These are phyloP conservation scores for Drosophila quinaria DNA, from an alignment of 2,888 invertebrate genomes.

Conservation along the genomic window DNA sequence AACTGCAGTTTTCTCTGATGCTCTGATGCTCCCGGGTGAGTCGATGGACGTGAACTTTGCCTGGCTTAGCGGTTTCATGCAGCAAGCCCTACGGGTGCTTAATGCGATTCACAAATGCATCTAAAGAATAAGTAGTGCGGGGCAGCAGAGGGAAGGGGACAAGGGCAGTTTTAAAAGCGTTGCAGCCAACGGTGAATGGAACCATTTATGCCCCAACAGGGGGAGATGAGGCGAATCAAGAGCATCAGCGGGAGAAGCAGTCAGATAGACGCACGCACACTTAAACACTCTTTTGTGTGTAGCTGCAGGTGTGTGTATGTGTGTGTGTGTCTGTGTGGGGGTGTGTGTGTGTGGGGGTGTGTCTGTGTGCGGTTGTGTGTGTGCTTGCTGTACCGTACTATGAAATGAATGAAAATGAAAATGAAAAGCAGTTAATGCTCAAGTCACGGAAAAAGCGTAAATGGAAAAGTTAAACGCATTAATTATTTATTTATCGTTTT, in stretches of 20 bases:
- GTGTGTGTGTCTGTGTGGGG: conserved; percentile 16
- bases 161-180: conserved; percentile 49
- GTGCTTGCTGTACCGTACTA: conserved; percentile 30
- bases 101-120: conserved; percentile 63
- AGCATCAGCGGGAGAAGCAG: conserved; percentile 14
- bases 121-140: conserved; percentile 36
- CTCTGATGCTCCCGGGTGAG: conserved; percentile 21
- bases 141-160: not conserved
- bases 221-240: not conserved
- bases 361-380: conserved; percentile 8
- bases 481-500: conserved; percentile 83
- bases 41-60: conserved; percentile 72
- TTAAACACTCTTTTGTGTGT: conserved; percentile 53
- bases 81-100: conserved; percentile 40
- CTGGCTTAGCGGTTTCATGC: conserved; percentile 58
- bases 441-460: conserved; percentile 80
- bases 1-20: conserved; percentile 24
- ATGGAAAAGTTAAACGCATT: conserved; percentile 82
- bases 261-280: conserved; percentile 45
- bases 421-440: conserved; percentile 80
- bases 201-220: conserved; percentile 33
- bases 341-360: not conserved
- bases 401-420: conserved; percentile 78
- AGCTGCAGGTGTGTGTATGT: conserved; percentile 15
- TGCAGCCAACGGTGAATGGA: conserved; percentile 49